Evolutionary conservation across 2,113 vertebrate species (phyloP).

Genomic region (Poeciliopsis turrubarensis): DNA sequence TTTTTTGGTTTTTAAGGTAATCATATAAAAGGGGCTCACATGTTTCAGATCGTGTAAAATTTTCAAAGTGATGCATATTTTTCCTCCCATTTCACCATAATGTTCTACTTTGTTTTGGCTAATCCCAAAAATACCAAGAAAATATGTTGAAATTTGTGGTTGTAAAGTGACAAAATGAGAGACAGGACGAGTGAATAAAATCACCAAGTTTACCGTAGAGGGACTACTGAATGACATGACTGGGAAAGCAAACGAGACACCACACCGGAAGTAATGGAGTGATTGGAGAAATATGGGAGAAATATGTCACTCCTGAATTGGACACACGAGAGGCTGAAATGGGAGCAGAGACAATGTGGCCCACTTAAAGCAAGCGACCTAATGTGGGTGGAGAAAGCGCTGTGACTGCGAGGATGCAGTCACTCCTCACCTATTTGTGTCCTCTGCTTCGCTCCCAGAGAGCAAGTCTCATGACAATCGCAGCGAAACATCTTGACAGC

Average conservation of each 20-base stretch:
- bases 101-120: not conserved
- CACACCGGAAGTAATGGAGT: conserved; percentile 2
- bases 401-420: conserved; percentile 52
- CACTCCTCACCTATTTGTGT: conserved; percentile 72
- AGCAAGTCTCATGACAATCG: conserved; percentile 79
- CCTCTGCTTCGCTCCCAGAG: conserved; percentile 57
- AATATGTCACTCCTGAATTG: conserved; percentile 1
- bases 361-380: conserved; percentile 32
- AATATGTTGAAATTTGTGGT: not conserved
- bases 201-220: conserved; percentile 24
- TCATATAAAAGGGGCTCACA: not conserved
- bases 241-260: conserved; percentile 23
- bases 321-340: conserved; percentile 1
- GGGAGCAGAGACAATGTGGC: conserved; percentile 14
- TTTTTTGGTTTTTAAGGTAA: not conserved
- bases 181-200: conserved; percentile 36
- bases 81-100: too few species aligned
- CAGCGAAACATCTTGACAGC: conserved; percentile 84
- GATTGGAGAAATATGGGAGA: not conserved
- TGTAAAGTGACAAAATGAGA: not conserved
- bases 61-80: not conserved
- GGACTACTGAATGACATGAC: conserved; percentile 2
- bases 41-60: not conserved
- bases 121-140: not conserved
- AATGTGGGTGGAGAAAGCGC: conserved; percentile 4